Conservation (phyloP, 2,888 invertebrate species). For the Drosophila niveifrons region DNA sequence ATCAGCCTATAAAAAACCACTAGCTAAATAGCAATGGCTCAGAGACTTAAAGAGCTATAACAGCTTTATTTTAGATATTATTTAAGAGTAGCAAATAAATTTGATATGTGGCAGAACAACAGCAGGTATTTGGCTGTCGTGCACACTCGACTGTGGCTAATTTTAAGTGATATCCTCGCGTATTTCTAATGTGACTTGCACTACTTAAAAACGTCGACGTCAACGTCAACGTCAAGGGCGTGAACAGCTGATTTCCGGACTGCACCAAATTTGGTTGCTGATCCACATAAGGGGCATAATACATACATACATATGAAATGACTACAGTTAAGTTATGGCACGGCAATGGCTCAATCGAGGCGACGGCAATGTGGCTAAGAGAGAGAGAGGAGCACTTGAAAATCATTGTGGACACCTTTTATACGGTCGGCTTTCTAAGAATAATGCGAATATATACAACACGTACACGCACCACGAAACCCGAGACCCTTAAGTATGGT, state of each 20-base stretch:
- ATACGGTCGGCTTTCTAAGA: constrained; percentile 83
- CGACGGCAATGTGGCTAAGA: constrained; percentile 19
- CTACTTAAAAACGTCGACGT: not conserved
- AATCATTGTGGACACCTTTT: constrained; percentile 82
- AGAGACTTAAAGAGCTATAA: not conserved
- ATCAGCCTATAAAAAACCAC: not conserved
- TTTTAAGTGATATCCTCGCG: not conserved
- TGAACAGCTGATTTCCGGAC: constrained; percentile 5
- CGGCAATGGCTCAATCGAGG: constrained; percentile 35
- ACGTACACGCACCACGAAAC: constrained; percentile 81
- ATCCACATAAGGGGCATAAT: constrained; percentile 29
- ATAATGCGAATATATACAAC: constrained; percentile 81
- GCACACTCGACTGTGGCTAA: not conserved
- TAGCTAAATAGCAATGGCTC: not conserved
- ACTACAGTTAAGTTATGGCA: constrained; percentile 1
- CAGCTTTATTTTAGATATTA: not conserved
- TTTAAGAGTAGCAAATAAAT: not conserved
- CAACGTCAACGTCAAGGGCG: constrained; percentile 6
- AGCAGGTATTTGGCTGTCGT: not conserved
- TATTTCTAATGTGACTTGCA: not conserved
- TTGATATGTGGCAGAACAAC: not conserved
- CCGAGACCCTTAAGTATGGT: constrained; percentile 81
- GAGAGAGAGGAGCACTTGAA: constrained; percentile 51
- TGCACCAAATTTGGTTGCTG: constrained; percentile 4
- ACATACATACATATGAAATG: constrained; percentile 7